Evolutionary conservation across 2,797 vertebrate species (phyloP).

Genomic region (Myiotriccus ornatus): DNA sequence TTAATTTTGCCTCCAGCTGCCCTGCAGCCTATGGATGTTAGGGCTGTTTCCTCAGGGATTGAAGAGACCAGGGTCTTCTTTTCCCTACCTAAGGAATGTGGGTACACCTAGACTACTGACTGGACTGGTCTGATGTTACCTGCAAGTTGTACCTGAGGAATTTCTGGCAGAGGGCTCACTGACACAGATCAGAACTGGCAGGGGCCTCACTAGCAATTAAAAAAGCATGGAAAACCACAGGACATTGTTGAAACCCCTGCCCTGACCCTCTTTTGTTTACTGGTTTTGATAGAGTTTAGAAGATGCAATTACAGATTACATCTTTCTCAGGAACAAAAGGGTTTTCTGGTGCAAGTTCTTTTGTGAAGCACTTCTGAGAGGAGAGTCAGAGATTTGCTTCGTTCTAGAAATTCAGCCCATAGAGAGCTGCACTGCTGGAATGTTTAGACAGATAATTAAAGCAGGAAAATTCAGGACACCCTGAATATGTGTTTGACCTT

Average conservation of each 20-base stretch:
- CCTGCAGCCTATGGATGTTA: background rate
- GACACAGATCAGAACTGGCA: background rate
- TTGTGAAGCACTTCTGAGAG: background rate
- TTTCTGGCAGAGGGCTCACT: background rate
- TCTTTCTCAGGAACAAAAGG: background rate
- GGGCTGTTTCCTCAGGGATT: rapidly evolving
- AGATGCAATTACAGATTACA: background rate
- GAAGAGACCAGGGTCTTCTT: background rate
- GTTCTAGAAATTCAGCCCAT: background rate
- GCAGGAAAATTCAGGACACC: slow-evolving; percentile 19
- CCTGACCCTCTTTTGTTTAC: background rate
- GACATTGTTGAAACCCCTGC: background rate
- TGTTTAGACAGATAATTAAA: slow-evolving; percentile 40
- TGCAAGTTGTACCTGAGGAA: background rate
- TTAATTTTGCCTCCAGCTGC: background rate
- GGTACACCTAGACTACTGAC: background rate
- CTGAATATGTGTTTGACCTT: background rate
- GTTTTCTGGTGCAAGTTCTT: background rate
- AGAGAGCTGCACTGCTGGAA: background rate
- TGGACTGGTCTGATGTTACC: background rate
- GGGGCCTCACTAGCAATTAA: background rate
- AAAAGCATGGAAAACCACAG: background rate
- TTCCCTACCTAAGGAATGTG: background rate
- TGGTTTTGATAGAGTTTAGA: background rate
- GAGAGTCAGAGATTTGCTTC: background rate